Evolutionary conservation across 2,113 vertebrate species (phyloP), one percentile per base, ranked within the genome.

Genomic region (Myotis yumanensis): DNA sequence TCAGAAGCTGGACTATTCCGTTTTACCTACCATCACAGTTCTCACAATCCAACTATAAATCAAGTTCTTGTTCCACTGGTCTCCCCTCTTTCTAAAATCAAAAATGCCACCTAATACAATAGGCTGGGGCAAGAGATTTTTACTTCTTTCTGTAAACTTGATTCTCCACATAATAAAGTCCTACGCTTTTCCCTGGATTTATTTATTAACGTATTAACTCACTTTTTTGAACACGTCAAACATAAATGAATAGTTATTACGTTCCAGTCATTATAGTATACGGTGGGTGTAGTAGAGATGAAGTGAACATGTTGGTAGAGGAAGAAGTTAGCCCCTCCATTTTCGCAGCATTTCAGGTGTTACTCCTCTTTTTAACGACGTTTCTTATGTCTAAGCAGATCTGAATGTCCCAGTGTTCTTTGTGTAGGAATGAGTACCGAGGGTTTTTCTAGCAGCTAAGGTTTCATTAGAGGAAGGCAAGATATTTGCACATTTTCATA

Each of bases 161-260:
- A 80, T 43, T 69, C 35, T 20, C 20, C 14, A 54, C 32, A 4
- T 52, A 95, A 96, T 96, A 95, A 96, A 97, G 64, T 89, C 25
- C 9, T 68, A 0, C n/a, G 6, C 48, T 79, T 91, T 89, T 18
- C 59, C 43, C 32, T 83, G 22, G 5, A 46, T 92, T 37, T 51
- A 12, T 83, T 93, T 80, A 59, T 75, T 64, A 46, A 83, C n/a
- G 7, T 59, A 51, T 15, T 68, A 11, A 28, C 20, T 93, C 40
- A 25, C 43, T 80, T 62, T 71, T 89, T 54, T 32, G 37, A 48
- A 51, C 5, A 57, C 43, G 40, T 30, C 48, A 35, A 48, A 9
- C 22, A 20, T 77, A 79, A 90, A 28, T 48, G 79, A 25, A n/a
- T 32, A 66, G 22, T 84, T 92, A 46, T 30, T 16, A 43, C 4